Base-by-base conservation (phyloP, 2,888 invertebrate genomes). In the Monochamus alternatus region DNA sequence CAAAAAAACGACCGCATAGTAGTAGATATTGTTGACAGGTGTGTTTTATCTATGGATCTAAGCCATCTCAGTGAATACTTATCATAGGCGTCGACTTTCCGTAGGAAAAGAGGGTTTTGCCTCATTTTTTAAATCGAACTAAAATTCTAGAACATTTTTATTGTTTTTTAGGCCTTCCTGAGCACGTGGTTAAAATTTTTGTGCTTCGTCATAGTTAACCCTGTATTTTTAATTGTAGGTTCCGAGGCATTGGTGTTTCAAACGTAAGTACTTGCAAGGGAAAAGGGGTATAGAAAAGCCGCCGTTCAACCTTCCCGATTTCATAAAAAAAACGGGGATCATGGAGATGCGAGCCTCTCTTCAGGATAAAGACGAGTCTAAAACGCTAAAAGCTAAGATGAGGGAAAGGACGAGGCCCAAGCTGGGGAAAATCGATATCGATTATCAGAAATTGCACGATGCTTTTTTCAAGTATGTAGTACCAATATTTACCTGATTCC, bases 271-370 rank as follows among this genome's bases (percentile, higher is more conserved):
- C 82, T 85, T 89, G 9, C 87, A 89, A 85, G 99, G 99, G 10
- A 99, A 99, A 89, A 92, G 99, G 63, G 99, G 99, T 87, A 98
- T 99, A 85, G 99, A 99, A 88, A 98, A 99, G 86, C 97, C 99
- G 0, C 98, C 99, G 0, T 99, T 99, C 88, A 97, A 99, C 88
- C 90, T 99, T 68, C 99, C 99, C 0, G 99, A 99, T 85, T 99
- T 98, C 88, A 99, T 99, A 77, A 98, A 98, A 88, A 95, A 97
- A 86, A 99, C 99, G 0, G 99, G 99, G n/a, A 99, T 99, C 80
- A 98, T 98, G 94, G 99, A 99, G 90, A 99, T 99, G 99, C 91
- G 99, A 59, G 98, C 98, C 52, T 98, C 99, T 0, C 91, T 99
- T 30, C 98, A 98, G 87, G 99, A 99, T 87, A 98, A 99, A 84